Percentiles rank a stretch among this genome's conserved stretches.
Evolutionary conservation across 53 echinoderm and acorn worm species (phyloP).

Genomic region (Patiria pectinifera): DNA sequence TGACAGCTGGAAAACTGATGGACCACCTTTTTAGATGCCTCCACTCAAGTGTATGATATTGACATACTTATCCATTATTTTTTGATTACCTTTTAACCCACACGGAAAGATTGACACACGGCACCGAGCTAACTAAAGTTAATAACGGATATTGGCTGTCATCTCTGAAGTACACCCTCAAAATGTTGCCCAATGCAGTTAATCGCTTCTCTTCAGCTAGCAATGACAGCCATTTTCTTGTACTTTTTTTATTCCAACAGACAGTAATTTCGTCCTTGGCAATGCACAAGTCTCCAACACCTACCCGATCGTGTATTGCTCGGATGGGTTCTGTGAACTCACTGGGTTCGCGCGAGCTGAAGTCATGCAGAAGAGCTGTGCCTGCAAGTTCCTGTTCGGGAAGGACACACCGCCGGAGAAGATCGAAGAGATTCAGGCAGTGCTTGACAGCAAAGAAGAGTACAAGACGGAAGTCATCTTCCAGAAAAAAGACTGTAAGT

Average conservation of each 20-base stretch:
- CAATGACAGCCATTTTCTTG: background rate
- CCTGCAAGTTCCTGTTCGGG: constrained; percentile 96
- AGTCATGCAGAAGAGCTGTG: constrained; percentile 97
- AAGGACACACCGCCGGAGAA: constrained; percentile 87
- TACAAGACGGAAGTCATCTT: constrained; percentile 94
- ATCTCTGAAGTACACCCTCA: too few species aligned
- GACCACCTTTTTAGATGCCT: too few species aligned
- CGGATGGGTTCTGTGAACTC: constrained; percentile 98
- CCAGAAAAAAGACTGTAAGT: constrained; percentile 94
- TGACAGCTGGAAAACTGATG: too few species aligned
- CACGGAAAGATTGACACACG: too few species aligned
- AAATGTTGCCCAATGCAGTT: too few species aligned
- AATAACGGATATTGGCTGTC: too few species aligned
- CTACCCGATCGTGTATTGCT: constrained; percentile 96
- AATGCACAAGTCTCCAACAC: constrained; percentile 91
- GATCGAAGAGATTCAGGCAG: constrained; percentile 83
- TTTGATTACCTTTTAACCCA: too few species aligned
- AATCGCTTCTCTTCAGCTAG: background rate
- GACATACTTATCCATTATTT: too few species aligned
- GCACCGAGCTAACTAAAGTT: too few species aligned
- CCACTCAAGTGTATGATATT: too few species aligned
- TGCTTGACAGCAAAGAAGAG: constrained; percentile 87
- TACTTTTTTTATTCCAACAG: constrained; percentile 52
- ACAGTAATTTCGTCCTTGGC: constrained; percentile 99
- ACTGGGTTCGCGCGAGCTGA: constrained; percentile 93